Conservation (phyloP, 2,113 vertebrate genomes). For the Nerophis ophidion region DNA sequence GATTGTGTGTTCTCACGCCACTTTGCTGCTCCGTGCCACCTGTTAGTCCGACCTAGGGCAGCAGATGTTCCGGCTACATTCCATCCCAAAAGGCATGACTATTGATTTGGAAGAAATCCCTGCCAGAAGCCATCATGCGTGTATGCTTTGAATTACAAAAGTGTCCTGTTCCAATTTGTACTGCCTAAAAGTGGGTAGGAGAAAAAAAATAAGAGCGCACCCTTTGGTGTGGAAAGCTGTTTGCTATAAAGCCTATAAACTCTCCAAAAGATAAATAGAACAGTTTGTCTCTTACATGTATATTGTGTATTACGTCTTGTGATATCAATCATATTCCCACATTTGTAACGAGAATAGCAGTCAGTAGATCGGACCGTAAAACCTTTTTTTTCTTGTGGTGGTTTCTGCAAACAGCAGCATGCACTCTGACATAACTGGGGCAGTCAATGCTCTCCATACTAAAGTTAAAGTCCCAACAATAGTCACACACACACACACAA, state of each 20-base stretch:
- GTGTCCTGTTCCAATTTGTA: conserved; percentile 20
- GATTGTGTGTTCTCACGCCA: conserved; percentile 65
- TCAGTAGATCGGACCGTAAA: too few relatives aligned
- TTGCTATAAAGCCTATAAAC: conserved; percentile 11
- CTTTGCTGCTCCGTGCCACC: conserved; percentile 53
- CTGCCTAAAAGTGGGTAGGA: conserved; percentile 16
- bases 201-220: conserved; percentile 2
- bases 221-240: conserved; percentile 11
- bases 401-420: too few relatives aligned
- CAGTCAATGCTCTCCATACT: too few relatives aligned
- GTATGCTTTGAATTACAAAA: conserved; percentile 45
- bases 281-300: background rate
- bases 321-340: conserved; percentile 20
- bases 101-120: conserved; percentile 62
- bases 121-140: conserved; percentile 45
- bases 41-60: conserved; percentile 53
- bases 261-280: conserved; percentile 2
- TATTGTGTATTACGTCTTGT: background rate
- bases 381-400: too few relatives aligned
- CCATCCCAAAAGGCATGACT: conserved; percentile 51
- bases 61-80: conserved; percentile 64
- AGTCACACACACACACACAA: too few relatives aligned
- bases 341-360: background rate
- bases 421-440: too few relatives aligned
- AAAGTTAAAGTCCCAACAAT: too few relatives aligned